Evolutionary conservation across 2,797 vertebrate species (phyloP).

Genomic region (Amblyraja radiata): DNA sequence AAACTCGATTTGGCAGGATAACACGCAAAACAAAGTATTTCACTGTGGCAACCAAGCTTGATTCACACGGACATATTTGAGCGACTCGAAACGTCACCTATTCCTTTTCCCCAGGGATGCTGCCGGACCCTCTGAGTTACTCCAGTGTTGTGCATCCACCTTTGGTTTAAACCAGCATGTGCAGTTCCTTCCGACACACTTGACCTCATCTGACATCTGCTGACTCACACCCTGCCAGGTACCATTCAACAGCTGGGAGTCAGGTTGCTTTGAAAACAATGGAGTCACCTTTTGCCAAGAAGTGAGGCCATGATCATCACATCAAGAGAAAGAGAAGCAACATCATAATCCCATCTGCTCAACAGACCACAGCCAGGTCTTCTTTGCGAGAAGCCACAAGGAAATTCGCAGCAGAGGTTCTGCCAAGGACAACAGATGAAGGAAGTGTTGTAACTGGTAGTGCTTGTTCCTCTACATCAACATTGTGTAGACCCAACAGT

Average conservation of each 20-base stretch:
- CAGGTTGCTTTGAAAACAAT: background rate
- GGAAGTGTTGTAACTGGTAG: background rate
- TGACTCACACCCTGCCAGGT: background rate
- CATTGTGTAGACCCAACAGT: background rate
- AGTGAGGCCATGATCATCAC: background rate
- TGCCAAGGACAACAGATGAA: background rate
- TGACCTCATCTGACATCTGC: background rate
- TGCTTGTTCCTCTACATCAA: background rate
- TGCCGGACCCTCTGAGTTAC: too few species aligned
- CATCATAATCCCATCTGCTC: background rate
- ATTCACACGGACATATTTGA: too few species aligned
- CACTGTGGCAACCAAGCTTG: too few species aligned
- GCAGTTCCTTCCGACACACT: background rate
- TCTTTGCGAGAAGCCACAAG: background rate
- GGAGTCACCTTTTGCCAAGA: background rate
- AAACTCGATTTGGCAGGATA: too few species aligned
- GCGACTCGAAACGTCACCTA: too few species aligned
- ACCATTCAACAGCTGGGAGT: background rate
- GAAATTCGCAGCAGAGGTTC: background rate
- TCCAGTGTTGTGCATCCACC: too few species aligned
- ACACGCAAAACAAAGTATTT: too few species aligned
- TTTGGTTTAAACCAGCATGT: too few species aligned
- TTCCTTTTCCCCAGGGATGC: too few species aligned
- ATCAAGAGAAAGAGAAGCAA: background rate
- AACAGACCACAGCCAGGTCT: background rate